These are phyloP conservation scores for Coreoperca whiteheadi DNA, from an alignment of 2,113 vertebrate genomes.

Conservation along the genomic window DNA sequence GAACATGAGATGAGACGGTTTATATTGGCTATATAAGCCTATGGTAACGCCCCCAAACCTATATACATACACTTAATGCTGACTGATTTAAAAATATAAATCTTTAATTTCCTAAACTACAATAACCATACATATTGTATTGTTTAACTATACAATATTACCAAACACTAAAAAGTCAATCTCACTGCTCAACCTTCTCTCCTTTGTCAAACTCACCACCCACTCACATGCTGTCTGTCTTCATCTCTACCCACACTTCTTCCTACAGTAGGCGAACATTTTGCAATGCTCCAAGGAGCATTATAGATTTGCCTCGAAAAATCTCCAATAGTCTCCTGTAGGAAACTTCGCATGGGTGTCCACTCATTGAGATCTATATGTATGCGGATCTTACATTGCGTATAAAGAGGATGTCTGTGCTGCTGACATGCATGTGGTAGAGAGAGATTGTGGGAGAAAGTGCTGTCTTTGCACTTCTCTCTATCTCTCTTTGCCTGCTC, in stretches of 20 bases:
- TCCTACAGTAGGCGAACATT: constrained; percentile 38
- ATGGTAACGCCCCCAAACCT: not conserved
- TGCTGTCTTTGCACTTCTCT: not conserved
- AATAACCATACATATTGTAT: not conserved
- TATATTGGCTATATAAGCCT: not conserved
- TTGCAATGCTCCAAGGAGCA: constrained; percentile 14
- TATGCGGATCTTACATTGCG: not conserved
- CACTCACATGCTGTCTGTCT: constrained; percentile 64
- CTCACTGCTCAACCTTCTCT: constrained; percentile 10
- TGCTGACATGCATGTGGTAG: constrained; percentile 3
- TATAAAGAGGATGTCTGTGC: not conserved
- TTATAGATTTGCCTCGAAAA: constrained; percentile 19
- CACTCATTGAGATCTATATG: not conserved
- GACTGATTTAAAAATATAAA: not conserved
- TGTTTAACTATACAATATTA: constrained; percentile 5
- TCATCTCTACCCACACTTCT: constrained; percentile 43
- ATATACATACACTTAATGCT: not conserved
- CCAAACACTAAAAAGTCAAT: constrained; percentile 33
- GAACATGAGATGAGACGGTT: not conserved
- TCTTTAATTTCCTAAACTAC: not conserved
- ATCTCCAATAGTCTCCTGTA: not conserved
- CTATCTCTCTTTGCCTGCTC: not conserved
- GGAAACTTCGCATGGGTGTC: not conserved
- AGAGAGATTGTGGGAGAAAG: not conserved
- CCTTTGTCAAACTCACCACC: constrained; percentile 50